Percentiles rank a stretch among this genome's conserved stretches.
Evolutionary conservation across 2,113 vertebrate genomes (phyloP).

Genomic region (Taxidea taxus): DNA sequence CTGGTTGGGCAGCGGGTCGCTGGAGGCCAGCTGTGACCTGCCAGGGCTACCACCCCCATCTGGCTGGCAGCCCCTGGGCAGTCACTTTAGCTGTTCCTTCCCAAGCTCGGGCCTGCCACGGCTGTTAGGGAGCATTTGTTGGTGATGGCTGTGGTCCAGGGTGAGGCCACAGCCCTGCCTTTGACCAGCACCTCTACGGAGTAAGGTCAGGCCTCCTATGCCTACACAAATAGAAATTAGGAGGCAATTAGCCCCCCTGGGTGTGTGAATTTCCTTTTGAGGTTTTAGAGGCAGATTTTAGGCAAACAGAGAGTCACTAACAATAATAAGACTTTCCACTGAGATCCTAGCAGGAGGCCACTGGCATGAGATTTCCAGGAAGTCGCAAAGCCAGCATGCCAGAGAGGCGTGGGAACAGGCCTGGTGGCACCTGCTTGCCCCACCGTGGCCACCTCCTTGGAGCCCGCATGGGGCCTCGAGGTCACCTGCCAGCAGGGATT

Average conservation of each 20-base stretch:
- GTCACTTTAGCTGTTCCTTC: background rate
- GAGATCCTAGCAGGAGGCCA: constrained; percentile 34
- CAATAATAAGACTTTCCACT: constrained; percentile 51
- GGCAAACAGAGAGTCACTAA: constrained; percentile 59
- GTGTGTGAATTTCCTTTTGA: constrained; percentile 68
- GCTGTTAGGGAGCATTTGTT: constrained; percentile 78
- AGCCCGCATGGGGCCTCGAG: background rate
- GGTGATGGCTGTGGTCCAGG: constrained; percentile 74
- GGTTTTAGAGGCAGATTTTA: constrained; percentile 64
- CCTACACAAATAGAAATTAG: constrained; percentile 73
- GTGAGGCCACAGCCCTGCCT: constrained; percentile 68
- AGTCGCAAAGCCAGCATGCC: background rate
- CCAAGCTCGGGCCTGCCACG: constrained; percentile 58
- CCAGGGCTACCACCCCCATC: background rate
- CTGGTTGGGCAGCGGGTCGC: background rate
- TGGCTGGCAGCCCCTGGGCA: background rate
- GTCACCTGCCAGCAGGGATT: constrained; percentile 24
- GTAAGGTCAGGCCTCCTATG: constrained; percentile 54
- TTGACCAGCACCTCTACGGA: constrained; percentile 64
- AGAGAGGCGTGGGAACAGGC: constrained; percentile 34
- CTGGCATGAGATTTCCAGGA: constrained; percentile 55
- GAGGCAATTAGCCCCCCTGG: constrained; percentile 67
- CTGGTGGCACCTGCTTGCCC: constrained; percentile 22
- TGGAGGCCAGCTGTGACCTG: constrained; percentile 20
- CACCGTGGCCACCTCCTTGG: background rate